Evolutionary conservation across 2,888 invertebrate genomes (phyloP), one percentile per base, ranked within the genome.

Genomic region (Cantharis lateralis): DNA sequence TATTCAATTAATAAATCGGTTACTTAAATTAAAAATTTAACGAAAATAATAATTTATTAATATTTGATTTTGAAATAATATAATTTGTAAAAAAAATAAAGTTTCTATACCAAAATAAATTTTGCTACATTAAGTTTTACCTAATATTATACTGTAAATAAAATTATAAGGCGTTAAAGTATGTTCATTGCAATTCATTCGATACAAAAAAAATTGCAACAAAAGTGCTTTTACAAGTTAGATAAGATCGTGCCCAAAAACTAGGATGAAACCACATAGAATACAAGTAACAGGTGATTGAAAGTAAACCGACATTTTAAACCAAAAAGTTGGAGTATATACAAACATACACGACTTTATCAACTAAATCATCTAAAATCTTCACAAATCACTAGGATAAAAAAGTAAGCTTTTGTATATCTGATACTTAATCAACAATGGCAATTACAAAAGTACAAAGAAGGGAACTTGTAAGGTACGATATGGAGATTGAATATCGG

Each of bases 401-500:
- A 78, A 77, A 76, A 75, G 72, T 20, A 18, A 70, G 32, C 75
- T 69, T 75, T 78, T 78, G 75, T 78, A 76, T 71, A 78, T 73
- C 66, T 26, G 75, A 76, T 75, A 71, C 78, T 73, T 72, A 72
- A 66, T 75, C 75, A 62, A 78, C 78, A 78, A 78, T 76, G 75
- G 78, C 77, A 75, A 79, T 77, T 79, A 75, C 70, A 74, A 72
- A 64, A 70, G 71, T 70, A 72, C 72, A 77, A 79, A 62, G 64
- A 63, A 76, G 69, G 72, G 75, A 79, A 79, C 75, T 77, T 75
- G 72, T 77, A 79, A 77, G 79, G 75, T 77, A 73, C 77, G 74
- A 75, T 76, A 78, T 76, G 78, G 71, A 77, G 79, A 79, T 79
- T 75, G 73, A 75, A 79, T 78, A 75, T 79, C 79, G 64, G 62